Conservation (phyloP, 2,797 vertebrate species). For the Anguilla obscura region DNA sequence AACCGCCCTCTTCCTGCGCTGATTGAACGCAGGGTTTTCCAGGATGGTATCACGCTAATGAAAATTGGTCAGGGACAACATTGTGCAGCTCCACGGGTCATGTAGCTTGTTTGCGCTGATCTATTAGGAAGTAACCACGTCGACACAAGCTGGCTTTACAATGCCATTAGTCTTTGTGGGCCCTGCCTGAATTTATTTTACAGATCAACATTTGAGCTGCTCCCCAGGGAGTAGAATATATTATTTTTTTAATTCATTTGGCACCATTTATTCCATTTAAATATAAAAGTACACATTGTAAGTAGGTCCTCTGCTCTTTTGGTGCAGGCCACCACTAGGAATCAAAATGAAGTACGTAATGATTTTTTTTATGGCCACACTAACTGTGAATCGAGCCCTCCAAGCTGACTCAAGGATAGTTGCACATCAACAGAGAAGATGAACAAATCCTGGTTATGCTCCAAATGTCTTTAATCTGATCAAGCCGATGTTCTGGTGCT, state of each 20-base stretch:
- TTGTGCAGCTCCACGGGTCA: conserved; percentile 23
- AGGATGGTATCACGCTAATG: conserved; percentile 39
- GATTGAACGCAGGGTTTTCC: conserved; percentile 41
- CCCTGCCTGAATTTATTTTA: conserved; percentile 33
- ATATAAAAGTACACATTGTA: background rate
- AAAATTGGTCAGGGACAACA: conserved; percentile 39
- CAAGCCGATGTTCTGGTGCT: conserved; percentile 16
- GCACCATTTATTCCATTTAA: conserved; percentile 38
- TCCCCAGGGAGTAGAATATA: conserved; percentile 20
- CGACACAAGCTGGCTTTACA: conserved; percentile 44
- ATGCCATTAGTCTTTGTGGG: conserved; percentile 34
- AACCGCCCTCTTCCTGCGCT: conserved; percentile 35
- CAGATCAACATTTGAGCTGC: background rate
- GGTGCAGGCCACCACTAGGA: background rate
- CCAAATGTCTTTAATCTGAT: conserved; percentile 15
- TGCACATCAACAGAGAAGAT: background rate
- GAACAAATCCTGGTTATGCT: background rate
- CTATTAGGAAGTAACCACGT: conserved; percentile 42
- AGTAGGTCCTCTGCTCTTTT: background rate
- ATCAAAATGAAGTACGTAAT: background rate
- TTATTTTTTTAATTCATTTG: conserved; percentile 43
- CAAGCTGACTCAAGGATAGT: background rate
- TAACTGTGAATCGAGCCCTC: background rate
- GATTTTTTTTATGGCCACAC: background rate
- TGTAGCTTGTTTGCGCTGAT: conserved; percentile 45